A percentile compares a stretch with the other conserved stretches of the same genome.
Conservation (phyloP, 1,140 invertebrate genomes). For the Eciton burchellii region DNA sequence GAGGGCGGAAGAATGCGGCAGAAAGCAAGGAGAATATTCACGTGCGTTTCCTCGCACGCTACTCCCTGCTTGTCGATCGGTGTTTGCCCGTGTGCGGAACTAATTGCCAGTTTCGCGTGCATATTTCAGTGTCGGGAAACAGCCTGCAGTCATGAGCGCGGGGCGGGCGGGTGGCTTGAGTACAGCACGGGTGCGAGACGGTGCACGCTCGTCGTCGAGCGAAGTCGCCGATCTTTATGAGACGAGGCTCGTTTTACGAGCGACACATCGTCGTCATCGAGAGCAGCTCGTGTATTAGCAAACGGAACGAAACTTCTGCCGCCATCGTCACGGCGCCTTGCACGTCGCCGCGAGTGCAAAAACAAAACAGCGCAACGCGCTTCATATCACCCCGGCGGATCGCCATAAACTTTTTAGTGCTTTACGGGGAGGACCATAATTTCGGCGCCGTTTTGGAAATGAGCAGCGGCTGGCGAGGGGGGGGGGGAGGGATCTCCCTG, state of each 20-base stretch:
- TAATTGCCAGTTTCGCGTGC: constrained; percentile 63
- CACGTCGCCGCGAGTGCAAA: not conserved
- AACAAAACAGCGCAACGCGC: constrained; percentile 6
- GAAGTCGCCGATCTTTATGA: constrained; percentile 7
- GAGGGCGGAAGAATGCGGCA: too few relatives aligned
- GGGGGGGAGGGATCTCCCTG: too few relatives aligned
- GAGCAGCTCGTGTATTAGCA: constrained; percentile 41
- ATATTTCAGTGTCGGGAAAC: constrained; percentile 58
- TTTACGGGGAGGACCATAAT: constrained; percentile 20
- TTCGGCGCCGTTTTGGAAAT: constrained; percentile 16
- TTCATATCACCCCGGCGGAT: constrained; percentile 42
- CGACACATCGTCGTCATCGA: constrained; percentile 27
- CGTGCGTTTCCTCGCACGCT: not conserved
- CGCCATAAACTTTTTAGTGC: constrained; percentile 31
- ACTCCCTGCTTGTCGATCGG: not conserved
- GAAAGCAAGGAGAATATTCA: not conserved
- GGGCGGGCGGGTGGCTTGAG: not conserved
- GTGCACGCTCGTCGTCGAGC: not conserved
- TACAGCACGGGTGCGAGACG: not conserved
- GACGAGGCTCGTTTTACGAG: constrained; percentile 49
- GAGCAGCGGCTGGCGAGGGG: too few relatives aligned
- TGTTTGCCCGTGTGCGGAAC: constrained; percentile 13
- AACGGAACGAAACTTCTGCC: constrained; percentile 33
- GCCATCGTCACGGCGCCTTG: not conserved
- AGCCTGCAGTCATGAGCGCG: constrained; percentile 1